Evolutionary conservation across 1,140 invertebrate genomes (phyloP), one percentile per base, ranked within the genome.

Genomic region (Nixonia krombeini): DNA sequence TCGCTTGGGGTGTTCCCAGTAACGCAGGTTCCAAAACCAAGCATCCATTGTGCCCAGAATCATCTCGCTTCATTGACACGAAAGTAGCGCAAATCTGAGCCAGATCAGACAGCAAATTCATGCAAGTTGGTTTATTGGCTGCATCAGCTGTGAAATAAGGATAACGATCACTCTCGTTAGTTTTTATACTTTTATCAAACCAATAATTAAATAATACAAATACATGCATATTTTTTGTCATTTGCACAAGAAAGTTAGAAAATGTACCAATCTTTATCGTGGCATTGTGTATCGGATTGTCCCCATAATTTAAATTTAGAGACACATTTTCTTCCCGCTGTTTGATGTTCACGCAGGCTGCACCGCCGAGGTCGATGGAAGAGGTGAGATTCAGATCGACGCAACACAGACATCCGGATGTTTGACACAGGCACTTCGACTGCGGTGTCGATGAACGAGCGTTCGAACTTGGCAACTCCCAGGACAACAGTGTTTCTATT

Each of bases 31-130:
- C 84, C 45, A 87, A 78, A 23, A 85, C 79, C 44, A 86, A 53
- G 52, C 87, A 88, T 15, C 86, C 86, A 46, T 86, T 77, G 56
- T 83, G 72, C 41, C 77, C 77, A n/a, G 70, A 47, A 15, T 81
- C 78, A 6, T 65, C 53, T 26, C 26, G 70, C 45, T 72, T 82
- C 16, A 85, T 73, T n/a, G 80, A 75, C n/a, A 78, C 79, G 46
- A 87, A 86, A 71, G 83, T 76, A 21, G 86, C 86, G 58, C 87
- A 87, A 35, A 87, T 80, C 50, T 88, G 86, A 33, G 86, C 86
- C 70, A 87, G 58, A 56, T 87, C 86, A 1, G 85, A 82, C 13
- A 88, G 74, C 0, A 88, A 66, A 69, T 87, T 84, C 84, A 88
- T 87, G 61, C 86, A 88, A 0, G 86, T 85, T 9, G 82, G 83